Conservation (phyloP, 2,113 vertebrate species). For the Chloropsis hardwickii region DNA sequence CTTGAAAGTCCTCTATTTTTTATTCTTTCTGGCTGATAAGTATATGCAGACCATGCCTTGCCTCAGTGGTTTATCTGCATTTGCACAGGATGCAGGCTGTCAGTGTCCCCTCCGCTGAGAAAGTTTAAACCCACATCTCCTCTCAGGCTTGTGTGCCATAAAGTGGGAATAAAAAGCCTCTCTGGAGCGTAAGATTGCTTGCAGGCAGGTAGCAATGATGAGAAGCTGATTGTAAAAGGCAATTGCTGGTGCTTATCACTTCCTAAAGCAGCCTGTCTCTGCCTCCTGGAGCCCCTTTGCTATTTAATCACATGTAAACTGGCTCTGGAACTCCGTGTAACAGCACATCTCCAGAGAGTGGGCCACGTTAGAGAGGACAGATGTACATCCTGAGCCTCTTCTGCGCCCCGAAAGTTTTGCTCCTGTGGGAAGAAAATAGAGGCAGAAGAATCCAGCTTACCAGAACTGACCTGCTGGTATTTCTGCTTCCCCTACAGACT, state of each 20-base stretch:
- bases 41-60: not conserved
- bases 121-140: not conserved
- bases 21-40: not conserved
- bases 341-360: not conserved
- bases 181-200: not conserved
- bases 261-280: not conserved
- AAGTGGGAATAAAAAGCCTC: not conserved
- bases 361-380: not conserved
- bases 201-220: not conserved
- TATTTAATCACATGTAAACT: not conserved
- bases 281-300: not conserved
- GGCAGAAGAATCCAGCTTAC: not conserved
- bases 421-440: not conserved
- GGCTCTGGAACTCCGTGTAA: not conserved
- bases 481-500: not conserved
- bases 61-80: not conserved
- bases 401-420: not conserved
- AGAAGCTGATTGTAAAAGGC: constrained; percentile 21
- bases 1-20: not conserved
- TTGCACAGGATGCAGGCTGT: not conserved
- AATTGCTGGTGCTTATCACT: not conserved
- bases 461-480: not conserved
- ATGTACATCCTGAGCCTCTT: fast-evolving
- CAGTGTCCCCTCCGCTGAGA: not conserved
- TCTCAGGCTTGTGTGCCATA: not conserved